phyloP scores from a whole-genome alignment of 1,140 invertebrate genomes.

The Tribolium madens region DNA sequence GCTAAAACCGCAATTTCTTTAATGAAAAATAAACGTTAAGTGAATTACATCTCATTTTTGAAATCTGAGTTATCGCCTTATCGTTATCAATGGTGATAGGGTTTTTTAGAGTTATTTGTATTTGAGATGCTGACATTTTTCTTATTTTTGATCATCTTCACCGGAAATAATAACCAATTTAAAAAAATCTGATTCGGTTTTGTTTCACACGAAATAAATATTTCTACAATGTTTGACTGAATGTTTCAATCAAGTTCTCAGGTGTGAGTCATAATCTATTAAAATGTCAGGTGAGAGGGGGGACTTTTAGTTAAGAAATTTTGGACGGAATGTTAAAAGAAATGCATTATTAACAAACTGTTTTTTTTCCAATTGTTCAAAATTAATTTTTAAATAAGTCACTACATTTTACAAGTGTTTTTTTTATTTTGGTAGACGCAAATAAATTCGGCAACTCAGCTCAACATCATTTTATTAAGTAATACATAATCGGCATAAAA shows the following conservation, averaged over 20 bases:
- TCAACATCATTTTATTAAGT: neutral
- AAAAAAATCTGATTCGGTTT: neutral
- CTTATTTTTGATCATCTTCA: neutral
- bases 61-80: constrained; percentile 14
- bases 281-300: neutral
- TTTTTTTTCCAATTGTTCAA: too few relatives aligned
- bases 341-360: neutral
- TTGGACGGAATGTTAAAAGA: neutral
- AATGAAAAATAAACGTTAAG: neutral
- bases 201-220: neutral
- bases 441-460: neutral
- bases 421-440: neutral
- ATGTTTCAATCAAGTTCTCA: neutral
- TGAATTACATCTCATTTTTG: neutral
- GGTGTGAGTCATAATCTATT: neutral
- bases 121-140: neutral
- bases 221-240: neutral
- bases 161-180: too few relatives aligned
- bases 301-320: neutral
- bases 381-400: too few relatives aligned
- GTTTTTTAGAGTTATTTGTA: neutral
- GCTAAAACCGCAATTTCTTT: neutral
- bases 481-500: neutral
- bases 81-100: constrained; percentile 19
- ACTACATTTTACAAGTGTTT: too few relatives aligned